These are phyloP conservation scores for Smutsia temminckii DNA, from an alignment of 2,797 vertebrate genomes.

Conservation along the genomic window DNA sequence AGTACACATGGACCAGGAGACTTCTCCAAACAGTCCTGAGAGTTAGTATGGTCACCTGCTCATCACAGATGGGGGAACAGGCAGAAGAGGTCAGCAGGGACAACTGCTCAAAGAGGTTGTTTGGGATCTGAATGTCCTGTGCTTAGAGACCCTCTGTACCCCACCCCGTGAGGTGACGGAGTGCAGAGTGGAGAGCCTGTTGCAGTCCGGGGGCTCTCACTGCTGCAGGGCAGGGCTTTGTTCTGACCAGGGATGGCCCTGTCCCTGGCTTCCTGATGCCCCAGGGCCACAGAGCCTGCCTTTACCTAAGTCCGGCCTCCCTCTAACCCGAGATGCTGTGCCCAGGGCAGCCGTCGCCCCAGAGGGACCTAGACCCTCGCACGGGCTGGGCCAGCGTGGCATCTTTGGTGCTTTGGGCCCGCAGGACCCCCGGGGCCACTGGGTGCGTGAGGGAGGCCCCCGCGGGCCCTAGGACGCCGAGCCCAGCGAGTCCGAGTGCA, in stretches of 20 bases:
- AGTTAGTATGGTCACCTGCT: conserved; percentile 55
- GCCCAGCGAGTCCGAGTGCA: conserved; percentile 91
- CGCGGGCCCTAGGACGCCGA: conserved; percentile 85
- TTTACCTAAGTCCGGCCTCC: not conserved
- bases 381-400: not conserved
- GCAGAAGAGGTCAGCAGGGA: conserved; percentile 18
- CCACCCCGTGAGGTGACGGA: not conserved
- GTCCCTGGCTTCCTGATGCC: not conserved
- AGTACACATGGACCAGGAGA: not conserved
- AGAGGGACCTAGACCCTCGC: too few species aligned
- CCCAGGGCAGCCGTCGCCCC: not conserved
- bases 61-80: conserved; percentile 50
- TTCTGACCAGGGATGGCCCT: not conserved
- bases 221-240: not conserved
- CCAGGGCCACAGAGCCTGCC: not conserved
- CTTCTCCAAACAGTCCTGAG: conserved; percentile 66
- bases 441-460: not conserved
- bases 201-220: not conserved
- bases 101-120: conserved; percentile 1
- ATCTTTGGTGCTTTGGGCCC: conserved; percentile 44
- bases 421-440: not conserved
- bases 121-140: conserved; percentile 54
- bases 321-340: not conserved
- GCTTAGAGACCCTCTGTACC: not conserved
- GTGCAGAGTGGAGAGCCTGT: not conserved